Evolutionary conservation across 2,797 vertebrate species (phyloP).

Genomic region (Bovichtus variegatus): DNA sequence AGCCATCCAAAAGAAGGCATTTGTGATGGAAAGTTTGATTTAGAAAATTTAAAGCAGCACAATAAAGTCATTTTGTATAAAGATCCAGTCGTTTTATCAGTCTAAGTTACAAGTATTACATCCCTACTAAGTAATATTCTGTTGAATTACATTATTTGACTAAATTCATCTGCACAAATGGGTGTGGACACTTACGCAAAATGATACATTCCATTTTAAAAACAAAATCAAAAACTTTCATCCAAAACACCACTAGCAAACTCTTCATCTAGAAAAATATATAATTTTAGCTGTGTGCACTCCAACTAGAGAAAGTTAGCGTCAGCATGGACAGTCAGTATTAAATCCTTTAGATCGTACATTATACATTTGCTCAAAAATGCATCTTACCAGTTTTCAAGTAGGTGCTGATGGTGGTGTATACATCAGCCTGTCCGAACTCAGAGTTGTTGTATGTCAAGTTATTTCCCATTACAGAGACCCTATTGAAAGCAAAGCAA

Average conservation of each 20-base stretch:
- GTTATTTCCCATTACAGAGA: constrained; percentile 72
- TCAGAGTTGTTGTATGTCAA: constrained; percentile 70
- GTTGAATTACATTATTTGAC: background rate
- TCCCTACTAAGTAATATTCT: background rate
- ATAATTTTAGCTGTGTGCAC: background rate
- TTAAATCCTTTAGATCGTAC: background rate
- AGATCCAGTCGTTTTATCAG: background rate
- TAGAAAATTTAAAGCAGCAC: background rate
- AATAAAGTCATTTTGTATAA: background rate
- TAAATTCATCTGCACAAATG: background rate
- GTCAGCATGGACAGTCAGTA: background rate
- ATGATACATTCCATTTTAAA: background rate
- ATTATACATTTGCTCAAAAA: background rate
- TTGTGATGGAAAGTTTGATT: background rate
- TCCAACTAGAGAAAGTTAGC: background rate
- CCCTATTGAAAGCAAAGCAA: constrained; percentile 51
- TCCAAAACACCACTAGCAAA: background rate
- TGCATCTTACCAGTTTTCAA: constrained; percentile 60
- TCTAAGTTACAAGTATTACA: background rate
- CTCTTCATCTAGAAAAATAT: background rate
- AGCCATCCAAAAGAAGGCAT: background rate
- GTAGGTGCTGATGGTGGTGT: constrained; percentile 73
- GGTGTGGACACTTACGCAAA: background rate
- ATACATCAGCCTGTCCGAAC: constrained; percentile 69
- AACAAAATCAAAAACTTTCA: background rate